Percentiles rank a stretch among this genome's conserved stretches.
Conservation (phyloP, 2,113 vertebrate genomes). For the Illadopsis cleaveri region DNA sequence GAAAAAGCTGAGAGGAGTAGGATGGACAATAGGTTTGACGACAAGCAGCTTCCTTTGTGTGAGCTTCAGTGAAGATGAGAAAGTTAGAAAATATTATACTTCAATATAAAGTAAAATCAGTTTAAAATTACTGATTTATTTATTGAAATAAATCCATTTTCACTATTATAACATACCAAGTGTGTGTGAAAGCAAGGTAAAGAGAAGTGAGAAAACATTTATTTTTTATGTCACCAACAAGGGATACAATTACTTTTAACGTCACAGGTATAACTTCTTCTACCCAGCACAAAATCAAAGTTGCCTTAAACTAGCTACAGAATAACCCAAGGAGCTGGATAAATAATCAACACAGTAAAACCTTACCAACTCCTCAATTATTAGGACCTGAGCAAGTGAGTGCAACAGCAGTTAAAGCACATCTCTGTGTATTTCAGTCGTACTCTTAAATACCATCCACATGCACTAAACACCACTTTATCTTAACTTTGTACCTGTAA, state of each 20-base stretch:
- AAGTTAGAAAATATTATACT: neutral
- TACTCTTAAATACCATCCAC: neutral
- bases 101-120: neutral
- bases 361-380: neutral
- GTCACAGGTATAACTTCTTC: neutral
- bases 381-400: neutral
- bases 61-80: neutral
- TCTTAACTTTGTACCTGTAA: neutral
- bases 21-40: neutral
- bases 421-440: neutral
- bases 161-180: neutral
- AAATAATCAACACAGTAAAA: neutral
- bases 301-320: neutral
- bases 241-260: neutral
- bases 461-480: neutral
- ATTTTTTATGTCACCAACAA: neutral
- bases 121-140: constrained; percentile 5
- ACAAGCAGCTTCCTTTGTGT: neutral
- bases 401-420: neutral
- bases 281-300: neutral
- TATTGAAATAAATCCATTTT: neutral
- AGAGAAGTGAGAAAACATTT: neutral
- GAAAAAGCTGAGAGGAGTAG: neutral
- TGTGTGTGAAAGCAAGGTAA: neutral
- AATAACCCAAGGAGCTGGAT: neutral